phyloP scores from a whole-genome alignment of 1,140 invertebrate species.

The Tetramorium simillimum region DNA sequence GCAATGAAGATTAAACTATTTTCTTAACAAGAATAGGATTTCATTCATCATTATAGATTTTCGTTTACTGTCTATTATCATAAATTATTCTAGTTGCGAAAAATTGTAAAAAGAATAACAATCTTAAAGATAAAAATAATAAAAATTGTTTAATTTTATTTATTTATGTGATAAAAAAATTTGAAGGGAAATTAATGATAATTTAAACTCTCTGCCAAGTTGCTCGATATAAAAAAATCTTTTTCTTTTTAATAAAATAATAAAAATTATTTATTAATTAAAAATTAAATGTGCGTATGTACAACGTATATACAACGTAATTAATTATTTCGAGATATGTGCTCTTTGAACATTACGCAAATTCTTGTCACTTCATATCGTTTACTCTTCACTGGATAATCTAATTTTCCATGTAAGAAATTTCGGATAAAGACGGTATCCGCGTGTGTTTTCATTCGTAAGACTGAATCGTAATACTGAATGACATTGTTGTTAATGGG shows the following conservation, averaged over 20 bases:
- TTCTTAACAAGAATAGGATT: neutral
- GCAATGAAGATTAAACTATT: neutral
- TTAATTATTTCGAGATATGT: neutral
- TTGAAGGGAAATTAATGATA: neutral
- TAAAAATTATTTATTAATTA: neutral
- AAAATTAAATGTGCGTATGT: neutral
- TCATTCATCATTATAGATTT: neutral
- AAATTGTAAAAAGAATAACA: neutral
- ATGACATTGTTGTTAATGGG: conserved; percentile 57
- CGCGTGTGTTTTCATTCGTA: neutral
- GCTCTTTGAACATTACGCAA: neutral
- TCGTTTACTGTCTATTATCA: neutral
- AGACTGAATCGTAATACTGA: conserved; percentile 35
- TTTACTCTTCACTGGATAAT: neutral
- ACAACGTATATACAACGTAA: neutral
- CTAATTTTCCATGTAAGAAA: neutral
- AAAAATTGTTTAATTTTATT: neutral
- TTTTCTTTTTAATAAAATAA: neutral
- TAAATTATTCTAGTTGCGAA: neutral
- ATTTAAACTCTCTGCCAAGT: neutral
- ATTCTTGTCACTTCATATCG: neutral
- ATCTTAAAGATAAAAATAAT: neutral
- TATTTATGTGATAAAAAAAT: neutral
- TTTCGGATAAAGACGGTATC: neutral
- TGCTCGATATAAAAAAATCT: neutral